A percentile compares a stretch with the other conserved stretches of the same genome.
Evolutionary conservation across 2,113 vertebrate species (phyloP).

Genomic region (Callionymus lyra): DNA sequence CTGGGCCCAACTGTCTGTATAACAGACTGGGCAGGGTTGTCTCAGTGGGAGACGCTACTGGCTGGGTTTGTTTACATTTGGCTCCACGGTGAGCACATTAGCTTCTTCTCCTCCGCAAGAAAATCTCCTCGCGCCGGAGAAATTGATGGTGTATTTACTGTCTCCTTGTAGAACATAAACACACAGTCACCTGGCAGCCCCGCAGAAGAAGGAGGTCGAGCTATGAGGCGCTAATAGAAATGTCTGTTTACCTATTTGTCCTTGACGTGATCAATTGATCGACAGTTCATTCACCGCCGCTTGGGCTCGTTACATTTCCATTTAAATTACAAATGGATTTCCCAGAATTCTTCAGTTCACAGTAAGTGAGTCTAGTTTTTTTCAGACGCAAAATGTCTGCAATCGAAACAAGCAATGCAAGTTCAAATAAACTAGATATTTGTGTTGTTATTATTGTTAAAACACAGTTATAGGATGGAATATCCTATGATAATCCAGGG

Average conservation of each 20-base stretch:
- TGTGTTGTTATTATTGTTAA: no score
- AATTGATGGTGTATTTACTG: constrained; percentile 29
- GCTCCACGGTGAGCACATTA: constrained; percentile 17
- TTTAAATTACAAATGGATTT: constrained; percentile 74
- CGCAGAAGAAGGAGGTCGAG: constrained; percentile 51
- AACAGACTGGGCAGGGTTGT: constrained; percentile 78
- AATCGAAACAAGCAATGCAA: no score
- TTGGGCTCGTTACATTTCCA: constrained; percentile 71
- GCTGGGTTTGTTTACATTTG: constrained; percentile 36
- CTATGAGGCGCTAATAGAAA: constrained; percentile 60
- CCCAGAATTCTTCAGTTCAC: constrained; percentile 34
- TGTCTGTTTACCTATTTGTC: constrained; percentile 78
- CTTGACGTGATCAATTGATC: constrained; percentile 77
- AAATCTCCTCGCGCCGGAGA: constrained; percentile 15
- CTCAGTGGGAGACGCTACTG: constrained; percentile 65
- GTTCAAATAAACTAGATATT: no score
- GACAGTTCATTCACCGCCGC: constrained; percentile 74
- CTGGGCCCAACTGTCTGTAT: constrained; percentile 86
- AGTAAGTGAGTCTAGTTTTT: neutral
- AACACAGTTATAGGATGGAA: no score
- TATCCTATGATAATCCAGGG: no score
- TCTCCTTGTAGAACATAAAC: constrained; percentile 1
- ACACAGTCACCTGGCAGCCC: constrained; percentile 44
- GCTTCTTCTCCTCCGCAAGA: neutral
- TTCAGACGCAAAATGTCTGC: no score